These are phyloP conservation scores for Clarias laeviceps DNA, from an alignment of 2,797 vertebrate species.

Conservation along the genomic window DNA sequence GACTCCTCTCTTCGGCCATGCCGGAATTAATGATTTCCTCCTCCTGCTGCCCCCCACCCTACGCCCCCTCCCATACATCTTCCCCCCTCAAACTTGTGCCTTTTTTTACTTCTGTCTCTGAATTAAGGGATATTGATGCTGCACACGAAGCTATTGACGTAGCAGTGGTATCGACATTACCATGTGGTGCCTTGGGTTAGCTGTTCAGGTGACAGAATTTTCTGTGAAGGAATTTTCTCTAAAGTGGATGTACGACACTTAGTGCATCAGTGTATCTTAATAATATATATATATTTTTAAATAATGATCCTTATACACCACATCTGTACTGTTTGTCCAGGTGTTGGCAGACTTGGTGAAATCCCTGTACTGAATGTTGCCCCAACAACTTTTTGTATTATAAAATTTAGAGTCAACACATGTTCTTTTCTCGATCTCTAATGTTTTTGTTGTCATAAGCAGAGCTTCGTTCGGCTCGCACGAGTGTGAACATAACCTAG, in stretches of 20 bases:
- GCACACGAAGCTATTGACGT: background rate
- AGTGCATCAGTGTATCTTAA: background rate
- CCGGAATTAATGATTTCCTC: conserved; percentile 50
- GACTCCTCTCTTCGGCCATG: conserved; percentile 44
- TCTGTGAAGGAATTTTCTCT: too few relatives aligned
- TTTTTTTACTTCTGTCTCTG: background rate
- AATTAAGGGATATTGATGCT: background rate
- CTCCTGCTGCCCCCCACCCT: background rate
- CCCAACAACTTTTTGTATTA: background rate
- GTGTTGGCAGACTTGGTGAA: background rate
- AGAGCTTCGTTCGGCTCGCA: background rate
- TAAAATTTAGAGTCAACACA: background rate
- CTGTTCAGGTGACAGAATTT: background rate
- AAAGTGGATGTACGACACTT: background rate
- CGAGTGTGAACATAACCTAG: background rate
- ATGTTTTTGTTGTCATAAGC: background rate
- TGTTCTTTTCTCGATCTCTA: background rate
- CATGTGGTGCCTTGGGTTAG: background rate
- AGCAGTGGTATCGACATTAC: background rate
- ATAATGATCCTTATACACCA: background rate
- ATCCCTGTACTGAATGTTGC: background rate
- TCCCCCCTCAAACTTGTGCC: conserved; percentile 19
- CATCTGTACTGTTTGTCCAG: background rate
- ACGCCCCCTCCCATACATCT: conserved; percentile 29
- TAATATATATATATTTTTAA: too few relatives aligned